These are phyloP conservation scores for Eledona agricola DNA, from an alignment of 2,888 invertebrate genomes.

Conservation along the genomic window DNA sequence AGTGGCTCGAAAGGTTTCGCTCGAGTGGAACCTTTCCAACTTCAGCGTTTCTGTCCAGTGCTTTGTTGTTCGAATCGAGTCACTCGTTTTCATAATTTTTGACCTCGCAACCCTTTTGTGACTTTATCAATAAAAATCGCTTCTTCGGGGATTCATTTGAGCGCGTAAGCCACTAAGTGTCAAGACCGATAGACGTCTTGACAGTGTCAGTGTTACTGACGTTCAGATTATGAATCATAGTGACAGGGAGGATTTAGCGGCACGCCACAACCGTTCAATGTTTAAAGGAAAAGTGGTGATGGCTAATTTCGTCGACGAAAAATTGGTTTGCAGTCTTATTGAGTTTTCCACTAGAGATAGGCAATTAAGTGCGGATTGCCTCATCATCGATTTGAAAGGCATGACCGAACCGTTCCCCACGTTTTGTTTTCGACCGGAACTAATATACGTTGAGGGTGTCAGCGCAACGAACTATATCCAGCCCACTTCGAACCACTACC, in stretches of 20 bases:
- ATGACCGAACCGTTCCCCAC: conserved; percentile 31
- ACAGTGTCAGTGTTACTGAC: conserved; percentile 56
- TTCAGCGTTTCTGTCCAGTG: conserved; percentile 18
- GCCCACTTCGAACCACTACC: conserved; percentile 15
- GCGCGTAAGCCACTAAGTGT: conserved; percentile 49
- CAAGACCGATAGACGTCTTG: conserved; percentile 56
- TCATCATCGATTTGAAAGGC: conserved; percentile 50
- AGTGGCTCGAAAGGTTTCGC: conserved; percentile 21
- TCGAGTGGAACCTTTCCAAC: conserved; percentile 24
- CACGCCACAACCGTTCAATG: conserved; percentile 39
- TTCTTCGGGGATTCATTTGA: conserved; percentile 39
- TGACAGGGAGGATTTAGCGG: conserved; percentile 54
- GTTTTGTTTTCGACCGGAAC: conserved; percentile 48
- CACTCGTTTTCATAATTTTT: conserved; percentile 15
- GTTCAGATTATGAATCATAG: conserved; percentile 58
- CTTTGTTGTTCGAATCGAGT: conserved; percentile 26
- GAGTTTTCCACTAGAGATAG: conserved; percentile 28
- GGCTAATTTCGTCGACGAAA: conserved; percentile 8
- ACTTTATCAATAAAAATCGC: conserved; percentile 46
- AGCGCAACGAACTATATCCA: conserved; percentile 41
- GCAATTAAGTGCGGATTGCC: conserved; percentile 42
- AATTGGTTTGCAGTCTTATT: conserved; percentile 22
- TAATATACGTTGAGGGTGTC: conserved; percentile 50
- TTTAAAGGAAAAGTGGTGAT: conserved; percentile 1
- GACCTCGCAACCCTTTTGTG: conserved; percentile 5